Base-by-base conservation (phyloP, 2,888 invertebrate species). In the Melieria crassipennis region DNA sequence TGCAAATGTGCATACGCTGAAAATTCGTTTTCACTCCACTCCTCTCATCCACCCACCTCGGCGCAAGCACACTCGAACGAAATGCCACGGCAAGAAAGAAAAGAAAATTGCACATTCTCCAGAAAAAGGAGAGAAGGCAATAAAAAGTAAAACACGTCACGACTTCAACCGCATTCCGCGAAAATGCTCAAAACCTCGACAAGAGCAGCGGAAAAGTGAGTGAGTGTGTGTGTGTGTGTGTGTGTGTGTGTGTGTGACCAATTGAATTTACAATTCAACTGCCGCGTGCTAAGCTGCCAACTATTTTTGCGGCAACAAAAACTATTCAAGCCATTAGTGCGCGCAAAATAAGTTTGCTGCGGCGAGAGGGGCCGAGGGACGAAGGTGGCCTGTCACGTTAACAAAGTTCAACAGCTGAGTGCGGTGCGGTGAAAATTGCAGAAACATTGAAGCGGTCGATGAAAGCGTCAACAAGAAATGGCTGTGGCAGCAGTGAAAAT, bases 161-260 rank as follows among this genome's bases (percentile, higher is more conserved):
- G 76, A 73, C 70, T 72, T 71, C 67, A 69, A 72, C 74, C 73
- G 65, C 71, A 75, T 73, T 67, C 65, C 71, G 65, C 45, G 56
- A 52, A 65, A 42, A 7, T 52, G 52, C 13, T 5, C 11, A 52
- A 52, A 52, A 52, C n/a, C 52, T 4, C 52, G 13, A 52, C 30
- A 30, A 30, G 30, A 30, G 30, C 30, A 30, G 30, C 30, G 30
- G 30, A 30, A 30, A 30, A 30, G 2, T 30, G 30, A 30, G 30
- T 30, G 30, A 30, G 30, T 30, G 30, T 1, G 30, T 30, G 30
- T 6, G 52, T 52, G 52, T n/a, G 52, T 52, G 52, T 52, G 52
- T n/a, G 52, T 11, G 4, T 52, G 52, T 30, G 13, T n/a, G 52
- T n/a, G 52, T 52, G 52, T 52, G 52, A 52, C 30, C 61, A 61